A percentile compares a stretch with the other conserved stretches of the same genome.
phyloP scores from a whole-genome alignment of 1,140 invertebrate genomes.

The Phortica variegata region DNA sequence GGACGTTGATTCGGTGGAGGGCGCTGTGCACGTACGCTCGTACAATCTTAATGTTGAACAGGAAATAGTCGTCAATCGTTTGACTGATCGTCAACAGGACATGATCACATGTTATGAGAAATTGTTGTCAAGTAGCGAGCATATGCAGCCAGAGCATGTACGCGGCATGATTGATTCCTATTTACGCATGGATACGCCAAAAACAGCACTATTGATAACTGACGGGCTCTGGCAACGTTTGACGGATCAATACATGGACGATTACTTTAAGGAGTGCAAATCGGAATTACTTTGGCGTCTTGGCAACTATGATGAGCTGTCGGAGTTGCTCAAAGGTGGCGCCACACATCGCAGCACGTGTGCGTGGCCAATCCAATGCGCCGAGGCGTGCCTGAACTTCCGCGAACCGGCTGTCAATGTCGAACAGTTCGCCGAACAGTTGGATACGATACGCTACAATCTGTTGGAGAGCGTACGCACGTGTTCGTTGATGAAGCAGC shows the following conservation, averaged over 20 bases:
- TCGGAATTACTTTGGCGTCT: constrained; percentile 88
- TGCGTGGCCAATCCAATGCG: constrained; percentile 66
- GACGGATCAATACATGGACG: constrained; percentile 57
- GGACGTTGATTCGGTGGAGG: constrained; percentile 75
- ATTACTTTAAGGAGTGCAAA: constrained; percentile 64
- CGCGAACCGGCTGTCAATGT: constrained; percentile 46
- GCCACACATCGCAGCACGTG: constrained; percentile 56
- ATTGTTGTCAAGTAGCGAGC: constrained; percentile 61
- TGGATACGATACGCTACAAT: constrained; percentile 60
- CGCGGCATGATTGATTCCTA: constrained; percentile 68
- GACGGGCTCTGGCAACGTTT: constrained; percentile 61
- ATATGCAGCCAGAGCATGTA: constrained; percentile 45
- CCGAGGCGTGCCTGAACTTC: constrained; percentile 63
- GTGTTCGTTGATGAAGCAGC: constrained; percentile 59
- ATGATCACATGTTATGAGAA: constrained; percentile 76
- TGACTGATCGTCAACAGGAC: constrained; percentile 72
- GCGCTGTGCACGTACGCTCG: constrained; percentile 67
- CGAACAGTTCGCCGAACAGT: constrained; percentile 50
- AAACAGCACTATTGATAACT: constrained; percentile 70
- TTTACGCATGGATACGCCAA: constrained; percentile 72
- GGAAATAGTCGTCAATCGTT: constrained; percentile 71
- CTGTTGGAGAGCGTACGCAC: constrained; percentile 69
- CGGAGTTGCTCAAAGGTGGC: constrained; percentile 62
- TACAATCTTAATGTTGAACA: constrained; percentile 70
- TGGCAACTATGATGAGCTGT: constrained; percentile 75